These are phyloP conservation scores for Megaceryle alcyon DNA, from an alignment of 2,797 vertebrate genomes.

Conservation along the genomic window DNA sequence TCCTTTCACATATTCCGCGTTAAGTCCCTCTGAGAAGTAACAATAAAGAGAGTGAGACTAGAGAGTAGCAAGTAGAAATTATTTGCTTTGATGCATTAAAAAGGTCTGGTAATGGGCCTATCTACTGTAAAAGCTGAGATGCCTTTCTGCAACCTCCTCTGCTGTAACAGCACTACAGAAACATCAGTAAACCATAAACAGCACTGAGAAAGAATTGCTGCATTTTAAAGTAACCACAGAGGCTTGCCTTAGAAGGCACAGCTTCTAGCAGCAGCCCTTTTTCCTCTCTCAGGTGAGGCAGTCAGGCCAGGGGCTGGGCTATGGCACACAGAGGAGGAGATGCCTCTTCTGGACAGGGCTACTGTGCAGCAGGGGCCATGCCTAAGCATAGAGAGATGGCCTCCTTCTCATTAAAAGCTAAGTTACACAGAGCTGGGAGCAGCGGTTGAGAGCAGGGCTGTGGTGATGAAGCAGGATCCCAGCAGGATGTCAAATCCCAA, in stretches of 20 bases:
- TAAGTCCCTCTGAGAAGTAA: slow-evolving; percentile 88
- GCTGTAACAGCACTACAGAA: not conserved
- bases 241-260: not conserved
- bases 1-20: slow-evolving; percentile 88
- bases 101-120: not conserved
- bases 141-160: not conserved
- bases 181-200: not conserved
- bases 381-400: accelerated
- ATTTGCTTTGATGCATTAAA: not conserved
- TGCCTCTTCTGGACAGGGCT: not conserved
- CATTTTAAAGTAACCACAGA: not conserved
- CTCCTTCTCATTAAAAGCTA: not conserved
- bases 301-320: not conserved
- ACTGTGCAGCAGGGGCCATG: not conserved
- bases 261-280: not conserved
- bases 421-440: not conserved
- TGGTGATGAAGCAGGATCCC: not conserved
- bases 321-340: not conserved
- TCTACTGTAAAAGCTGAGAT: not conserved
- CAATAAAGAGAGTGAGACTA: slow-evolving; percentile 3
- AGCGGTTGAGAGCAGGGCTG: not conserved
- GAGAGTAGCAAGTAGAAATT: not conserved
- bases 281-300: not conserved
- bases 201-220: not conserved
- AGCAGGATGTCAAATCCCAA: not conserved